phyloP scores from a whole-genome alignment of 2,888 invertebrate genomes.

The Conus canariensis region DNA sequence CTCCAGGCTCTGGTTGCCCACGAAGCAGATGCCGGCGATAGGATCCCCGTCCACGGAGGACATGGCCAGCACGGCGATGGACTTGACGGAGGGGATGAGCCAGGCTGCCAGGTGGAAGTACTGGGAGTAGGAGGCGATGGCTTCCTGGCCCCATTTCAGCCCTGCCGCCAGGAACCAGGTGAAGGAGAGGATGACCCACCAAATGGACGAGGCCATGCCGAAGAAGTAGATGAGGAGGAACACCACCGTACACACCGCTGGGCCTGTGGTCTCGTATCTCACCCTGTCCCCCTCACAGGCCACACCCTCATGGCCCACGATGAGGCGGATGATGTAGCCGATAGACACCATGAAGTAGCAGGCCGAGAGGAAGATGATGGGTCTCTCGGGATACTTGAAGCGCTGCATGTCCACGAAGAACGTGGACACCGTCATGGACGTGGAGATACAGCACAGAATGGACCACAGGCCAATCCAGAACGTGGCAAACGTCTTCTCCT shows the following conservation, averaged over 20 bases:
- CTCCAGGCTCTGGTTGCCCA: slow-evolving; percentile 93
- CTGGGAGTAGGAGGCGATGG: slow-evolving; percentile 95
- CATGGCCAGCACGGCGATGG: slow-evolving; percentile 92
- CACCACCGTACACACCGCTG: slow-evolving; percentile 93
- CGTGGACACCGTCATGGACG: slow-evolving; percentile 96
- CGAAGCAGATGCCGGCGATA: slow-evolving; percentile 96
- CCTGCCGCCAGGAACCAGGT: slow-evolving; percentile 98
- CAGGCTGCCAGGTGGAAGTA: slow-evolving; percentile 98
- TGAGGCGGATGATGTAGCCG: slow-evolving; percentile 92
- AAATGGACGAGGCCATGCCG: slow-evolving; percentile 98
- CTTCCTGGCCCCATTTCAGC: slow-evolving; percentile 99
- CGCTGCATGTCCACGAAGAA: slow-evolving; percentile 96
- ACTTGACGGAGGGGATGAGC: slow-evolving; percentile 95
- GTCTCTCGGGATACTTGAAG: slow-evolving; percentile 93
- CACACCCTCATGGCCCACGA: slow-evolving; percentile 89
- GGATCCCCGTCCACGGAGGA: slow-evolving; percentile 98
- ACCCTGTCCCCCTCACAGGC: slow-evolving; percentile 85
- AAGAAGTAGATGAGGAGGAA: slow-evolving; percentile 98
- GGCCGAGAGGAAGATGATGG: slow-evolving; percentile 97
- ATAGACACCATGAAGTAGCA: slow-evolving; percentile 95
- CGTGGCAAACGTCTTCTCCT: slow-evolving; percentile 95
- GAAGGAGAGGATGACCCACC: slow-evolving; percentile 96
- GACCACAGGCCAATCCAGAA: slow-evolving; percentile 99
- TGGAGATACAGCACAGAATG: slow-evolving; percentile 95
- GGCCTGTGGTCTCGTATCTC: slow-evolving; percentile 82